Base-by-base conservation (phyloP, 2,113 vertebrate species). In the Osmerus mordax region DNA sequence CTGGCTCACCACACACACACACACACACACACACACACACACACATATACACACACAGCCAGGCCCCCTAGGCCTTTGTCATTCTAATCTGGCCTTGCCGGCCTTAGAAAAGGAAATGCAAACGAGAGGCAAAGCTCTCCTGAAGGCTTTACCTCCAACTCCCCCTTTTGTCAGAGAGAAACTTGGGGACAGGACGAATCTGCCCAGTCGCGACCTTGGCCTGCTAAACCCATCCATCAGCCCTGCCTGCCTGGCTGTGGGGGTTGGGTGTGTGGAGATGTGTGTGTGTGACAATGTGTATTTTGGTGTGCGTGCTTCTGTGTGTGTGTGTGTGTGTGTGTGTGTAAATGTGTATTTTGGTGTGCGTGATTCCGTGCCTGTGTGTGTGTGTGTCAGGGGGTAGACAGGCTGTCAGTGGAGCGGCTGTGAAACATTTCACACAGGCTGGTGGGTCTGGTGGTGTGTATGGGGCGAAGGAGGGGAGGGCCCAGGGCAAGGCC, bases 141-240 rank as follows among this genome's bases (percentile, higher is more conserved):
- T 88, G 84, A 92, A 91, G 85, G 25, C 88, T 90, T 87, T 89
- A 89, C 87, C 84, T 92, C 88, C 77, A 87, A 76, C 83, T 87
- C 87, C 82, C 83, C 90, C 87, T 81, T 88, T 89, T 88, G 88
- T 90, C 84, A 85, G 80, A 78, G 67, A 54, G 73, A 81, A 75
- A 79, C 76, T 77, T 71, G 67, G 74, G 74, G 74, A 81, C 87
- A 90, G 86, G 88, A 90, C 87, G 72, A 88, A 93, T 91, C 87
- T 89, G 87, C 85, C 87, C 84, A 91, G 85, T 90, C 86, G 83
- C 78, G 88, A 92, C 90, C 92, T 91, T 91, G 88, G 88, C 85
- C 89, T 90, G 86, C 81, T 85, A 87, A 89, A 87, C 83, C 90
- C 87, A 92, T 93, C 91, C 91, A 92, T 93, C 92, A 91, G 89